Evolutionary conservation across 92 coral and sea anemone species (phyloP).

Genomic region (Porites evermanni): DNA sequence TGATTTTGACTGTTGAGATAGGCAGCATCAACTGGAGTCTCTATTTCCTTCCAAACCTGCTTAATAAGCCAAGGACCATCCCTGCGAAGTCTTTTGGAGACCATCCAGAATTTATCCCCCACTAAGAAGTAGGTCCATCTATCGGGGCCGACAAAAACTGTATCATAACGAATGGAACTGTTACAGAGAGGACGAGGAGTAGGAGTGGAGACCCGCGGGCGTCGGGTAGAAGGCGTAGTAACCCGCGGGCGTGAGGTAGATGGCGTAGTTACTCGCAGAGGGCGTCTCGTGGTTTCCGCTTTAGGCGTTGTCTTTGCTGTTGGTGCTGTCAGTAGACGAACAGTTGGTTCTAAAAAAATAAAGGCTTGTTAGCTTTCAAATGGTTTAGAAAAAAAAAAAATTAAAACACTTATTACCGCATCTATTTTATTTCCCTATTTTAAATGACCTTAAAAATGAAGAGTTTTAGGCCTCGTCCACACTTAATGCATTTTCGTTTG

Average conservation of each 20-base stretch:
- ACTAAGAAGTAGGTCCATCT: conserved; percentile 66
- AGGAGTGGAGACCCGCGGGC: conserved; percentile 19
- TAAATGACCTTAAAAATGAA: not conserved
- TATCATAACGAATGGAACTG: conserved; percentile 60
- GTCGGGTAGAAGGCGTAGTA: not conserved
- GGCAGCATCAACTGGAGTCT: conserved; percentile 80
- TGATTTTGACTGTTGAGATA: conserved; percentile 62
- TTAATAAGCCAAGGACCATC: conserved; percentile 66
- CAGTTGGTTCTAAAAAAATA: conserved; percentile 32
- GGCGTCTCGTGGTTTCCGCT: conserved; percentile 15
- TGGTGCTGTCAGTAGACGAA: not conserved
- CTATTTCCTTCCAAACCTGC: conserved; percentile 60
- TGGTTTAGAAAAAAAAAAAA: too few relatives aligned
- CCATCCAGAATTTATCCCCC: conserved; percentile 65
- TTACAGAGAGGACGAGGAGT: not conserved
- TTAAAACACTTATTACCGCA: not conserved
- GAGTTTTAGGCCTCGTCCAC: not conserved
- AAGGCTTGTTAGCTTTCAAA: not conserved
- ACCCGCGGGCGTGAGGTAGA: not conserved
- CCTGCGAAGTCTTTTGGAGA: conserved; percentile 45
- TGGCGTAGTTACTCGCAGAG: conserved; percentile 2
- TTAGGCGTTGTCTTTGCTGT: conserved; percentile 6
- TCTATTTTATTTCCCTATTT: too few relatives aligned
- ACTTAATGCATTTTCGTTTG: too few relatives aligned
- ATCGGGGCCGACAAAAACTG: conserved; percentile 63